These are phyloP conservation scores for Actinopyga echinites DNA, from an alignment of 53 echinoderm and acorn worm genomes.

Conservation along the genomic window DNA sequence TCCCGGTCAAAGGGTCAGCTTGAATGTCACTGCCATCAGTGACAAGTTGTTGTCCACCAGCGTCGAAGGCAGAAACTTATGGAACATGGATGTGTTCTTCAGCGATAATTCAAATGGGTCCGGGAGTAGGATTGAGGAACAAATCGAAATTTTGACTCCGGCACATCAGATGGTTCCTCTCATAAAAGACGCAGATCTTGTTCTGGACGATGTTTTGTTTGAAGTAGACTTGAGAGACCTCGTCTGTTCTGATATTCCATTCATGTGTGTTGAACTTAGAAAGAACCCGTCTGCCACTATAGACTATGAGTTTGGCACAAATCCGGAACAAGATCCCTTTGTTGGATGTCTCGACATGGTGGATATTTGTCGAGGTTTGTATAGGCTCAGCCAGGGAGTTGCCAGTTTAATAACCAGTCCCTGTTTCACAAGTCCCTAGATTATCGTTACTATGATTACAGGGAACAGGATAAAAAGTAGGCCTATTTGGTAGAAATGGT, in stretches of 20 bases:
- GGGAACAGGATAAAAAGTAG: too few relatives aligned
- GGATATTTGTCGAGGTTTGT: conserved; percentile 2
- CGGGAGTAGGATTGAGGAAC: background rate
- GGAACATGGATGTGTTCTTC: conserved; percentile 24
- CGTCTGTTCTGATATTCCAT: conserved; percentile 4
- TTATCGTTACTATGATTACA: too few relatives aligned
- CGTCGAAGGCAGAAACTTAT: background rate
- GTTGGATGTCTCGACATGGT: conserved; percentile 12
- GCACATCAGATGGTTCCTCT: background rate
- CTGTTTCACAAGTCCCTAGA: too few relatives aligned
- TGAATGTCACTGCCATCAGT: conserved; percentile 2
- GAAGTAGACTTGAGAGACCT: conserved; percentile 15
- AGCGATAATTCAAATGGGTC: background rate
- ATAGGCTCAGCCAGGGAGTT: too few relatives aligned
- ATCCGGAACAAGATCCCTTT: conserved; percentile 21
- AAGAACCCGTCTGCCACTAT: background rate
- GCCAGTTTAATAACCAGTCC: too few relatives aligned
- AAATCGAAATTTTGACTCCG: conserved; percentile 8
- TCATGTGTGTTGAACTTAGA: conserved; percentile 21
- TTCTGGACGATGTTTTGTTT: background rate
- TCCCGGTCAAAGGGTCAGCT: conserved; percentile 13
- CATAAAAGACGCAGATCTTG: background rate
- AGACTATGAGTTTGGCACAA: conserved; percentile 12
- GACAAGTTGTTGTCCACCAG: background rate
- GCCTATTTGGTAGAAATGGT: too few relatives aligned